A percentile compares a stretch with the other conserved stretches of the same genome.
Evolutionary conservation across 1,140 invertebrate species (phyloP).

Genomic region (Periplaneta americana): DNA sequence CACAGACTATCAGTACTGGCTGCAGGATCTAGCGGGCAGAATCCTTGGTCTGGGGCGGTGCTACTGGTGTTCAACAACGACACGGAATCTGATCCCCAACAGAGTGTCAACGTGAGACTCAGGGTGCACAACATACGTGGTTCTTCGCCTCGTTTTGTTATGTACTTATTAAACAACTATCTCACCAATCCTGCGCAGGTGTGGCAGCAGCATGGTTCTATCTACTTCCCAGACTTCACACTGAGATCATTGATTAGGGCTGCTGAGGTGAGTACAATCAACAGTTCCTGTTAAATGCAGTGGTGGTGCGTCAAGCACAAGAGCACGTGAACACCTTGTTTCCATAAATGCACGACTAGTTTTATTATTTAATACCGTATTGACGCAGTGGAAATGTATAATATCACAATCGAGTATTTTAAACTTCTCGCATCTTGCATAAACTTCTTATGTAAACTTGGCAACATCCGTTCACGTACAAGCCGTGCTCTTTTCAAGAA

Average conservation of each 20-base stretch:
- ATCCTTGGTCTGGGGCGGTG: not conserved
- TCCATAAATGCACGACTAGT: no score
- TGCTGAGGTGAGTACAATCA: conserved; percentile 23
- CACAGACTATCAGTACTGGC: conserved; percentile 12
- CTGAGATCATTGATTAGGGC: conserved; percentile 22
- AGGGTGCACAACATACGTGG: not conserved
- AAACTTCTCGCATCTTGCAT: no score
- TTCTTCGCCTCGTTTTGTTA: not conserved
- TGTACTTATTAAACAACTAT: not conserved
- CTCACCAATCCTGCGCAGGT: conserved; percentile 25
- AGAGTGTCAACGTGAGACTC: not conserved
- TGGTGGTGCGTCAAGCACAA: no score
- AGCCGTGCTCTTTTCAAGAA: no score
- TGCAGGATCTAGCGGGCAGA: not conserved
- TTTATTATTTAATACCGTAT: no score
- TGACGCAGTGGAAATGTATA: no score
- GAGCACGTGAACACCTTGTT: no score
- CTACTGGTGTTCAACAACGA: conserved; percentile 1
- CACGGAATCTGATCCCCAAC: not conserved
- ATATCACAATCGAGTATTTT: no score
- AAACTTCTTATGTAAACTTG: no score
- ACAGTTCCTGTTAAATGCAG: not conserved
- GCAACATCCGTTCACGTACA: no score
- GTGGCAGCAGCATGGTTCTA: conserved; percentile 22
- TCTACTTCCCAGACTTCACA: conserved; percentile 23